These are phyloP conservation scores for Microcebus ravelobensis DNA, from an alignment of 2,113 vertebrate species.

Conservation along the genomic window DNA sequence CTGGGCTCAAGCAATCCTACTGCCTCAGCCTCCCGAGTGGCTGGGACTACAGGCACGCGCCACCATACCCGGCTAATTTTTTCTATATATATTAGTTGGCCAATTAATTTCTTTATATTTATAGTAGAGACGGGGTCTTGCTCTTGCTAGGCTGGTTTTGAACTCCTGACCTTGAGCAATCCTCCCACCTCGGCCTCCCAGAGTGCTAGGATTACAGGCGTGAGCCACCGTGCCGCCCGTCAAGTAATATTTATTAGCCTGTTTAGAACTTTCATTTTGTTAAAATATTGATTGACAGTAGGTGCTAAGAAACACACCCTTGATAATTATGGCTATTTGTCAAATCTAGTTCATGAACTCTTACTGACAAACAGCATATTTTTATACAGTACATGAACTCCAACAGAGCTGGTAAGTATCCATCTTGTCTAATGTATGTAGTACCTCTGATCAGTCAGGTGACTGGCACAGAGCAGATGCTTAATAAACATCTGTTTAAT, in stretches of 20 bases:
- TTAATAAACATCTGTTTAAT: conserved; percentile 4
- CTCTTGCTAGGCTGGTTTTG: too few species aligned
- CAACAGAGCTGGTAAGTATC: neutral
- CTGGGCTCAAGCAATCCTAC: too few species aligned
- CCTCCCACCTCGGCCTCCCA: too few species aligned
- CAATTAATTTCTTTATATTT: too few species aligned
- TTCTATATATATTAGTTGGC: too few species aligned
- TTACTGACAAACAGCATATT: neutral
- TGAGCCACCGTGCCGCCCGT: neutral
- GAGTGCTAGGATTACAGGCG: too few species aligned
- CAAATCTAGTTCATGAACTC: conserved; percentile 28
- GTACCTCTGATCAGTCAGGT: neutral
- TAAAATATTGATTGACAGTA: neutral
- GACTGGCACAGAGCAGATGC: neutral
- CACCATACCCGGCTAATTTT: too few species aligned
- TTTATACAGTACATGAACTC: neutral
- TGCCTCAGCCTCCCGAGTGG: too few species aligned
- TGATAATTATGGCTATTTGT: neutral
- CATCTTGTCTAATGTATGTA: neutral
- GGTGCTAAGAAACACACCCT: neutral
- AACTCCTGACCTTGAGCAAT: too few species aligned
- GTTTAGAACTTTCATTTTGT: neutral
- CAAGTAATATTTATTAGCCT: neutral
- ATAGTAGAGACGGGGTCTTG: too few species aligned
- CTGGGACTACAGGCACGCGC: too few species aligned